Conservation (phyloP, 2,888 invertebrate species). For the Drosophila histrio region DNA sequence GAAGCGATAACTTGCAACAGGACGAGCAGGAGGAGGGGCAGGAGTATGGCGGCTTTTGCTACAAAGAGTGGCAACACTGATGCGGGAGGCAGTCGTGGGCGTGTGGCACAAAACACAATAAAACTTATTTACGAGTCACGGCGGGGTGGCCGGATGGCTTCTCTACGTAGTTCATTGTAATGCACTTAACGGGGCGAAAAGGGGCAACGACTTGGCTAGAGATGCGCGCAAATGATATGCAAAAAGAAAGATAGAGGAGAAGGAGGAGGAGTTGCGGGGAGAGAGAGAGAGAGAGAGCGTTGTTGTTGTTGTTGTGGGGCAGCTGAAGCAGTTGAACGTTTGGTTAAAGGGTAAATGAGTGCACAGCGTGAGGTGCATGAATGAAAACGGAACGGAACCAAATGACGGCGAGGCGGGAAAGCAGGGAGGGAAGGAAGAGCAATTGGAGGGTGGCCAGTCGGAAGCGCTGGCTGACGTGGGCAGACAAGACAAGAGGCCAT, state of each 20-base stretch:
- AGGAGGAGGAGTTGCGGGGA: background rate
- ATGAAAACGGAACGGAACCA: slow-evolving; percentile 43
- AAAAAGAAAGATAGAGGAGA: slow-evolving; percentile 39
- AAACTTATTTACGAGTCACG: slow-evolving; percentile 82
- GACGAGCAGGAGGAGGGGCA: slow-evolving; percentile 2
- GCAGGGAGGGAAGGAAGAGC: background rate
- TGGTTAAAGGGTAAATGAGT: slow-evolving; percentile 79
- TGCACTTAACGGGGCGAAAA: slow-evolving; percentile 71
- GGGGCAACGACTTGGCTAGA: slow-evolving; percentile 48
- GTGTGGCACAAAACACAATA: slow-evolving; percentile 74
- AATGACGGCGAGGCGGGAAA: background rate
- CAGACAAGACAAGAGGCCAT: slow-evolving; percentile 29
- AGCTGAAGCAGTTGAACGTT: slow-evolving; percentile 54
- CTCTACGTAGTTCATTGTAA: slow-evolving; percentile 76
- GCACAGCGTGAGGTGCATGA: slow-evolving; percentile 68
- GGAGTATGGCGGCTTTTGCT: background rate
- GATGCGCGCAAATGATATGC: slow-evolving; percentile 80
- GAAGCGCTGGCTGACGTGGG: slow-evolving; percentile 3
- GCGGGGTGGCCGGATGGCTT: slow-evolving; percentile 60
- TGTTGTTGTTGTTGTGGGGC: background rate
- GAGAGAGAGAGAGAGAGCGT: background rate
- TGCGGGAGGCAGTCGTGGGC: slow-evolving; percentile 46
- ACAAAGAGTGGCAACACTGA: slow-evolving; percentile 12
- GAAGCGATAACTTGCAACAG: slow-evolving; percentile 77
- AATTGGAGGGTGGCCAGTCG: background rate